Evolutionary conservation across 1,140 invertebrate species (phyloP).

Genomic region (Aethina tumida): DNA sequence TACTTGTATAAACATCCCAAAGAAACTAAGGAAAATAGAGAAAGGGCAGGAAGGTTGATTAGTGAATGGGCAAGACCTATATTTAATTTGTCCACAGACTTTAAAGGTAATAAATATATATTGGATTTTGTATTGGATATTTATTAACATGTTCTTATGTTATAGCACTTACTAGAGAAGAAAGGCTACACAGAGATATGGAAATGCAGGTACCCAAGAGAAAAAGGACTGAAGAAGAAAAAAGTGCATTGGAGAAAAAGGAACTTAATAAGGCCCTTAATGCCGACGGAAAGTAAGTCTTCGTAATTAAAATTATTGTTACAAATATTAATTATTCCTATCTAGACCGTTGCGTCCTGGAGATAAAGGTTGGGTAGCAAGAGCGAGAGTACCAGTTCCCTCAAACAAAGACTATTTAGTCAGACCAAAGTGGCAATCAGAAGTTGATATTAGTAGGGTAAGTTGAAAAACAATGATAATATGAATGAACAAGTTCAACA

Average conservation of each 20-base stretch:
- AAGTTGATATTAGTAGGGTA: conserved; percentile 73
- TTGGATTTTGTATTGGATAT: conserved; percentile 2
- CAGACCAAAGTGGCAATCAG: conserved; percentile 82
- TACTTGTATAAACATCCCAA: conserved; percentile 98
- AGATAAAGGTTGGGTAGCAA: conserved; percentile 87
- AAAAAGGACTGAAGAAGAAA: conserved; percentile 47
- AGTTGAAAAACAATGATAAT: conserved; percentile 25
- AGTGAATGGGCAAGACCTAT: conserved; percentile 95
- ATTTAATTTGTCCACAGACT: conserved; percentile 93
- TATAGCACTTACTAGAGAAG: conserved; percentile 67
- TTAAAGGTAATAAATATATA: conserved; percentile 51
- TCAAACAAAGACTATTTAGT: conserved; percentile 96
- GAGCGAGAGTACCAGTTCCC: conserved; percentile 89
- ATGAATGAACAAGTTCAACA: too few species aligned
- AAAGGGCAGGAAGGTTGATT: conserved; percentile 83
- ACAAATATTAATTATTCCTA: conserved; percentile 7
- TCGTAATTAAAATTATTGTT: conserved; percentile 1
- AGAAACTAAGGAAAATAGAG: conserved; percentile 90
- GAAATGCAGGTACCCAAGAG: conserved; percentile 63
- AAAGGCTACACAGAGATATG: conserved; percentile 82
- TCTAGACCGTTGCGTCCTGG: conserved; percentile 67
- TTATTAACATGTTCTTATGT: conserved; percentile 16
- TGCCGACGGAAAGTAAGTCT: conserved; percentile 33
- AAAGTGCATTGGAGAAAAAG: conserved; percentile 43
- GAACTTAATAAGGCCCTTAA: conserved; percentile 31